Evolutionary conservation across 2,888 invertebrate species (phyloP).

Genomic region (Taenaris catops): DNA sequence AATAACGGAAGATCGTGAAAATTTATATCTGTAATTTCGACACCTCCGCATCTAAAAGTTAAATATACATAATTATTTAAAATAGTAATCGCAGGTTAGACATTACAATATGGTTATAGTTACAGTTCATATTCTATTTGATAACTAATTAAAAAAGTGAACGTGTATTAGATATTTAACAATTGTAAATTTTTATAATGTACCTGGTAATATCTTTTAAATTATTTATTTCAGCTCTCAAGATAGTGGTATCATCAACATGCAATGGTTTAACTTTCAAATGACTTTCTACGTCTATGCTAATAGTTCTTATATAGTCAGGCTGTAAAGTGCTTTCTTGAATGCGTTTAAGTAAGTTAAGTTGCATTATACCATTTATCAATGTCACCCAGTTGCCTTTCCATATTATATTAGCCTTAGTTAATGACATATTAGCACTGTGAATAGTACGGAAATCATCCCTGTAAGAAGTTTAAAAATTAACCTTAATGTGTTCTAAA

Average conservation of each 20-base stretch:
- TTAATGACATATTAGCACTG: conserved; percentile 33
- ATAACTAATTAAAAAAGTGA: too few species aligned
- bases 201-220: conserved; percentile 1
- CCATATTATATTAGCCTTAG: conserved; percentile 76
- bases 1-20: conserved; percentile 30
- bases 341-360: conserved; percentile 82
- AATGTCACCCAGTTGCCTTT: conserved; percentile 89
- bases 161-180: too few species aligned
- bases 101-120: too few species aligned
- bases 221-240: conserved; percentile 27
- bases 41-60: conserved; percentile 43
- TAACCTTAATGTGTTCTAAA: too few species aligned
- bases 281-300: conserved; percentile 37
- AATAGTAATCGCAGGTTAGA: too few species aligned
- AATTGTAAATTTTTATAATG: too few species aligned
- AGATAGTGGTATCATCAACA: conserved; percentile 16
- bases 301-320: conserved; percentile 45
- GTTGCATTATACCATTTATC: conserved; percentile 90
- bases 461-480: too few species aligned
- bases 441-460: conserved; percentile 41
- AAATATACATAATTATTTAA: not conserved
- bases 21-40: conserved; percentile 34
- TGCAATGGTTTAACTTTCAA: not conserved
- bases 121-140: too few species aligned
- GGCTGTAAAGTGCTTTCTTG: conserved; percentile 82